Evolutionary conservation across 2,113 vertebrate species (phyloP).

Genomic region (Cavia aperea): DNA sequence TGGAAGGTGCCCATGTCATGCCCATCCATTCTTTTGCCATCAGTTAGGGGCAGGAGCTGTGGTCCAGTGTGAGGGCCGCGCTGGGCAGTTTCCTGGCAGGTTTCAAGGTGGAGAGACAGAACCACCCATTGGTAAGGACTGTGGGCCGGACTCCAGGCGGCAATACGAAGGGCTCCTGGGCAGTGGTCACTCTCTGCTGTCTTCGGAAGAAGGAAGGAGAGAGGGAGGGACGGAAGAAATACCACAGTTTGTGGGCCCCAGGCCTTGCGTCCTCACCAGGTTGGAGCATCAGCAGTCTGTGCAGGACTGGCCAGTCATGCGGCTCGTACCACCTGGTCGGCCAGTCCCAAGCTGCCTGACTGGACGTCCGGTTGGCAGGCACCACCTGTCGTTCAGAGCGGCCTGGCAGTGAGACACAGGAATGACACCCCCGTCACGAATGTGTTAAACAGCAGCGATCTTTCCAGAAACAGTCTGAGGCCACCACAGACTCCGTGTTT

Average conservation of each 20-base stretch:
- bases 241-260: fast-evolving
- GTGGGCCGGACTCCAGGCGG: background rate
- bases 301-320: background rate
- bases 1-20: background rate
- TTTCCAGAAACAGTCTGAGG: background rate
- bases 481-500: background rate
- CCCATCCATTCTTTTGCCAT: background rate
- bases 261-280: background rate
- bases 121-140: background rate
- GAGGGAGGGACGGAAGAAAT: too few species aligned
- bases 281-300: background rate
- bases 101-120: background rate
- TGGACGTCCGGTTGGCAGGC: background rate
- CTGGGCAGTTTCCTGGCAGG: background rate
- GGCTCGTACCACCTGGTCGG: background rate
- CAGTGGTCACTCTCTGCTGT: background rate
- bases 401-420: background rate
- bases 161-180: fast-evolving
- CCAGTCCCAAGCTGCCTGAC: background rate
- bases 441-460: background rate
- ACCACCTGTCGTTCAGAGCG: background rate
- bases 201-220: background rate
- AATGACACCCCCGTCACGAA: background rate
- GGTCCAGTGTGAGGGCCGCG: background rate
- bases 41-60: background rate